These are phyloP conservation scores for Auanema sp. DNA, from an alignment of 2,888 invertebrate species.

Conservation along the genomic window DNA sequence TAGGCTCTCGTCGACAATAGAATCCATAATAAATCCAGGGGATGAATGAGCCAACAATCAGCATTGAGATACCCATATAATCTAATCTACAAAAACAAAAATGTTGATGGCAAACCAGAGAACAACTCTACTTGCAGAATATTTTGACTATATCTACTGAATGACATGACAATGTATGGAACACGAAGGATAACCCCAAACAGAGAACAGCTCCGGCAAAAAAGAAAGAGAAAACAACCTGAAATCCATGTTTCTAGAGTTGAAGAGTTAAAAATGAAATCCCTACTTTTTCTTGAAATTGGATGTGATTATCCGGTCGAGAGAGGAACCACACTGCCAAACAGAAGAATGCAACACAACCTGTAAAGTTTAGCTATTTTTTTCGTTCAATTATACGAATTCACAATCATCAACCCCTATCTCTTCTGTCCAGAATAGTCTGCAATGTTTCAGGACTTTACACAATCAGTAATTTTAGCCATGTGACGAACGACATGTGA, in stretches of 20 bases:
- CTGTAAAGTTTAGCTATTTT: conserved; percentile 19
- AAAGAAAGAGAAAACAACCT: conserved; percentile 82
- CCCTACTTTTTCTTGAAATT: conserved; percentile 81
- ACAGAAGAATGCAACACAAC: conserved; percentile 69
- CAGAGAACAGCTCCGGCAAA: conserved; percentile 95
- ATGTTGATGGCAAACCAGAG: neutral
- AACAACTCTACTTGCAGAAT: conserved; percentile 79
- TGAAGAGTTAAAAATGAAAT: conserved; percentile 71
- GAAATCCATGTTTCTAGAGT: neutral
- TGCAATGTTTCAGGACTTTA: no score
- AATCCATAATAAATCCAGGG: conserved; percentile 99
- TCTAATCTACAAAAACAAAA: conserved; percentile 78
- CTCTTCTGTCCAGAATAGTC: no score
- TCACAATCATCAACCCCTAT: no score
- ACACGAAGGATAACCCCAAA: conserved; percentile 91
- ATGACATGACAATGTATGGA: conserved; percentile 97
- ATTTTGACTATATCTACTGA: conserved; percentile 93
- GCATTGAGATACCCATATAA: conserved; percentile 95
- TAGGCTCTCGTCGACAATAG: conserved; percentile 74
- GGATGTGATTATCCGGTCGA: conserved; percentile 78
- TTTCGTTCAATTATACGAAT: neutral
- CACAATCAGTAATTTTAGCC: no score
- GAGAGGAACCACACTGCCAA: conserved; percentile 83
- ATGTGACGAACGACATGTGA: no score
- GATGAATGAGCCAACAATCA: conserved; percentile 98